These are phyloP conservation scores for Toxotes chatareus DNA, from an alignment of 2,113 vertebrate species.

Conservation along the genomic window DNA sequence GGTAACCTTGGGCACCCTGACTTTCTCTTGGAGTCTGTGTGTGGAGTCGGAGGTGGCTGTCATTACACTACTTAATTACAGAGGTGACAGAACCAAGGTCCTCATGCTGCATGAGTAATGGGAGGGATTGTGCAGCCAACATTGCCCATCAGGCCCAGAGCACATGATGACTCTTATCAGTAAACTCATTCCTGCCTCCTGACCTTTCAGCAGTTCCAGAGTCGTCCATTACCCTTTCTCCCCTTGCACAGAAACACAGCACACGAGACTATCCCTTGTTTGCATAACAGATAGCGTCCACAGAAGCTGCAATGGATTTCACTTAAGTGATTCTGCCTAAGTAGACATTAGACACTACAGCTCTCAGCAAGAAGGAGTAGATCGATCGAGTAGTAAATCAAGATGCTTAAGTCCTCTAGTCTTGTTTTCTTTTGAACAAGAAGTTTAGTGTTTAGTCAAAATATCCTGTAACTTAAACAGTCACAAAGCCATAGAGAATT, in stretches of 20 bases:
- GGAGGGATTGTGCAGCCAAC: constrained; percentile 23
- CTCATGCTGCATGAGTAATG: constrained; percentile 55
- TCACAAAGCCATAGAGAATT: constrained; percentile 3
- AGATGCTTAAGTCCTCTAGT: neutral
- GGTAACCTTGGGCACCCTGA: neutral
- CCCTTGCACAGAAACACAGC: neutral
- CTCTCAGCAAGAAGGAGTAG: constrained; percentile 16
- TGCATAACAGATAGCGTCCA: constrained; percentile 1
- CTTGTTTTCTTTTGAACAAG: neutral
- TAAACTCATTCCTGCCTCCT: constrained; percentile 48
- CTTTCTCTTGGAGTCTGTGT: neutral
- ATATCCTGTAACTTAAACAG: neutral
- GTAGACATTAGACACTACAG: neutral
- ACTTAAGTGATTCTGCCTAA: constrained; percentile 10
- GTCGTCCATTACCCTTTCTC: constrained; percentile 16
- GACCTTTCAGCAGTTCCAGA: constrained; percentile 61
- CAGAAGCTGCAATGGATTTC: constrained; percentile 46
- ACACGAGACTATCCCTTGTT: neutral
- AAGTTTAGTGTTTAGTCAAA: neutral
- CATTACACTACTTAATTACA: constrained; percentile 53
- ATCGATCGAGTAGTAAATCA: constrained; percentile 31
- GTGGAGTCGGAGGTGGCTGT: constrained; percentile 16
- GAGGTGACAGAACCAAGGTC: constrained; percentile 45
- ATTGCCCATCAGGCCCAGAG: constrained; percentile 25
- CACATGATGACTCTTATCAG: constrained; percentile 58